These are phyloP conservation scores for Pissodes strobi DNA, from an alignment of 1,140 invertebrate species.

Conservation along the genomic window DNA sequence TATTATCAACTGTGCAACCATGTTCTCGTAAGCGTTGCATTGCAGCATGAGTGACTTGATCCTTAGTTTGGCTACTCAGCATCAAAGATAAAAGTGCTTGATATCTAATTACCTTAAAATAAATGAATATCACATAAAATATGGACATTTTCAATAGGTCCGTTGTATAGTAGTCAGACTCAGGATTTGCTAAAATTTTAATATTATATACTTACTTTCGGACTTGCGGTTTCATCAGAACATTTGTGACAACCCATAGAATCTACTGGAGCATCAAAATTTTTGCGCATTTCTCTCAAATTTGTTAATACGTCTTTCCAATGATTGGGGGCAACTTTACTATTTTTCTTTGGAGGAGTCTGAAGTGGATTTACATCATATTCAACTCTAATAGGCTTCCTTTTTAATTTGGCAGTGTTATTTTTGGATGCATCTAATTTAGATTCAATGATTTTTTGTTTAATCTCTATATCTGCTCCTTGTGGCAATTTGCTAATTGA, in stretches of 20 bases:
- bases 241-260: conserved; percentile 91
- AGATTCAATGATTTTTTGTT: too few species aligned
- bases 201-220: conserved; percentile 58
- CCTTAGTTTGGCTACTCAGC: conserved; percentile 97
- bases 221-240: conserved; percentile 67
- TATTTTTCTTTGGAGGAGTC: not conserved
- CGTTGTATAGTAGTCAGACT: too few species aligned
- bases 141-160: too few species aligned
- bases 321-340: conserved; percentile 63
- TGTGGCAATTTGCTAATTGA: too few species aligned
- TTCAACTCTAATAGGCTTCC: conserved; percentile 33
- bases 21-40: conserved; percentile 78
- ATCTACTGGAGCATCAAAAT: conserved; percentile 86
- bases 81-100: conserved; percentile 92
- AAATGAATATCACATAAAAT: too few species aligned
- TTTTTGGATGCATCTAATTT: too few species aligned
- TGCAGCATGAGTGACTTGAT: conserved; percentile 89
- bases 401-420: conserved; percentile 18
- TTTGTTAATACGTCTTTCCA: conserved; percentile 82
- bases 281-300: conserved; percentile 81
- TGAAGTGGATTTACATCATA: not conserved
- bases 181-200: conserved; percentile 2
- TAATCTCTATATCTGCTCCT: too few species aligned
- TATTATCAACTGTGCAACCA: conserved; percentile 78
- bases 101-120: conserved; percentile 74